These are phyloP conservation scores for Plotosus lineatus DNA, from an alignment of 2,113 vertebrate genomes.

Conservation along the genomic window DNA sequence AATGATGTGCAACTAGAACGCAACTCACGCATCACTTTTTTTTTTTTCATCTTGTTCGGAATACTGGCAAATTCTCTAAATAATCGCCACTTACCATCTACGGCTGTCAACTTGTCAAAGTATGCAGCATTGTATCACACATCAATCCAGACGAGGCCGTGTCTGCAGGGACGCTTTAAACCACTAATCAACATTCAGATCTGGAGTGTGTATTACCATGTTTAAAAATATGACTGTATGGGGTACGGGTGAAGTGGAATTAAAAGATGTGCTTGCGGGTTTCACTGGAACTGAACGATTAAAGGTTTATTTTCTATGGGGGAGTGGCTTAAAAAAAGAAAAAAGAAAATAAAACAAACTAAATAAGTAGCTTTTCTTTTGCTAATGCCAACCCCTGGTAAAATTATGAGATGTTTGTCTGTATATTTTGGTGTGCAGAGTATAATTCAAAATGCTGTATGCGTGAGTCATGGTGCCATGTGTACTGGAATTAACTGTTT, in stretches of 20 bases:
- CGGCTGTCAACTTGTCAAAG: not conserved
- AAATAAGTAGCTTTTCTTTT: too few relatives aligned
- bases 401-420: too few relatives aligned
- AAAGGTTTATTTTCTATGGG: too few relatives aligned
- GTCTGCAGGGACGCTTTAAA: constrained; percentile 5
- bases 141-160: not conserved
- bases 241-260: not conserved
- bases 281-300: not conserved
- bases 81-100: not conserved
- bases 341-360: too few relatives aligned
- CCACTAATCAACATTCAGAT: not conserved
- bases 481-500: too few relatives aligned
- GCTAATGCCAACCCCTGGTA: too few relatives aligned
- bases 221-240: not conserved
- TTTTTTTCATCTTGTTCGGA: not conserved
- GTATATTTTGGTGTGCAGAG: too few relatives aligned
- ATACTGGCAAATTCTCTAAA: not conserved
- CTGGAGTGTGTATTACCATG: not conserved
- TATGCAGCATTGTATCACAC: constrained; percentile 7
- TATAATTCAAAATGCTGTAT: too few relatives aligned
- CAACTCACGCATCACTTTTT: constrained; percentile 2
- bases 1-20: not conserved
- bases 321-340: too few relatives aligned
- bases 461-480: too few relatives aligned
- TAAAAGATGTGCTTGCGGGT: not conserved